Evolutionary conservation across 2,113 vertebrate genomes (phyloP).

Genomic region (Hucho hucho): DNA sequence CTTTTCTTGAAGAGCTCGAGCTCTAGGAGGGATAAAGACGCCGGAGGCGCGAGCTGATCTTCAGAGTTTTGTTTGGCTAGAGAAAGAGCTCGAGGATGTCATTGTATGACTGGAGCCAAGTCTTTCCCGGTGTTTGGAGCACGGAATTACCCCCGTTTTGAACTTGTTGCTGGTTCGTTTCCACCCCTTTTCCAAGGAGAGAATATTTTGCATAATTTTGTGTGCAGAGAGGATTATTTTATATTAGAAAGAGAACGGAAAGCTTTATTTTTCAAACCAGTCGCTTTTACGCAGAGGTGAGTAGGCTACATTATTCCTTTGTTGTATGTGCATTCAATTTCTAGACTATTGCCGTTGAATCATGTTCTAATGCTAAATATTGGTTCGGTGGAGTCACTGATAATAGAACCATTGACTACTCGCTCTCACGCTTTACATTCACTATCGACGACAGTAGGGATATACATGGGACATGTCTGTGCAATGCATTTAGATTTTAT

Average conservation of each 20-base stretch:
- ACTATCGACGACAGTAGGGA: too few relatives aligned
- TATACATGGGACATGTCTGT: too few relatives aligned
- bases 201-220: conserved; percentile 18
- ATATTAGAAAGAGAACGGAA: background rate
- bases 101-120: conserved; percentile 37
- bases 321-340: too few relatives aligned
- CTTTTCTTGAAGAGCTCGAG: conserved; percentile 29
- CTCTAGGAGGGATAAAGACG: background rate
- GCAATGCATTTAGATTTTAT: too few relatives aligned
- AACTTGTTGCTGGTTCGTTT: conserved; percentile 83
- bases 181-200: conserved; percentile 2
- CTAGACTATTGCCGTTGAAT: too few relatives aligned
- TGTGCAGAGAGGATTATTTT: background rate
- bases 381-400: too few relatives aligned
- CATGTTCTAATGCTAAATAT: too few relatives aligned
- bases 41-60: background rate
- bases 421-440: too few relatives aligned
- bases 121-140: conserved; percentile 54
- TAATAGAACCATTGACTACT: too few relatives aligned
- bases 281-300: conserved; percentile 21
- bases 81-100: conserved; percentile 32
- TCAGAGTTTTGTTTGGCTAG: background rate
- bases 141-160: conserved; percentile 58
- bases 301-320: background rate
- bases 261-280: background rate